phyloP scores from a whole-genome alignment of 2,888 invertebrate species.

The Lycia hirtaria region DNA sequence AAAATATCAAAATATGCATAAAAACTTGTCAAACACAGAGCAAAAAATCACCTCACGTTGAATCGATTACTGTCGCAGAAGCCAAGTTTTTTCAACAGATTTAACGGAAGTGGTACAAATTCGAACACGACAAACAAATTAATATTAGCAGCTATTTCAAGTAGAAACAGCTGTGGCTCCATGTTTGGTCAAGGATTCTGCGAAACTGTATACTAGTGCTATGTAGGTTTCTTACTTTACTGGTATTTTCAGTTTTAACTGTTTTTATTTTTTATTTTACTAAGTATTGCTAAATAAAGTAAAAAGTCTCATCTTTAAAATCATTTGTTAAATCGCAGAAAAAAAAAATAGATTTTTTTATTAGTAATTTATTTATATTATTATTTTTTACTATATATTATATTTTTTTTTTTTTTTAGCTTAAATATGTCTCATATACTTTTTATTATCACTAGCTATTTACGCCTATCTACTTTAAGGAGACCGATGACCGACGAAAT shows the following conservation, averaged over 20 bases:
- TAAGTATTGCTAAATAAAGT: too few relatives aligned
- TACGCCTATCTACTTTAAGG: too few relatives aligned
- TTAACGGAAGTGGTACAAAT: conserved; percentile 71
- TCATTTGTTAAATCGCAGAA: too few relatives aligned
- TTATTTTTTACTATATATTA: too few relatives aligned
- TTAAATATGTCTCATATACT: too few relatives aligned
- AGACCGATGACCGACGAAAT: too few relatives aligned
- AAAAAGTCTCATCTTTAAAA: too few relatives aligned
- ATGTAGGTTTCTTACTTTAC: not conserved
- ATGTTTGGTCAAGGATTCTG: conserved; percentile 34
- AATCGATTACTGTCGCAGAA: conserved; percentile 41
- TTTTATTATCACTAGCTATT: too few relatives aligned
- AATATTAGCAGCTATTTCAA: conserved; percentile 46
- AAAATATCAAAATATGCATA: conserved; percentile 41
- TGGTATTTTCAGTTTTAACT: not conserved
- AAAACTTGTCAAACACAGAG: conserved; percentile 38
- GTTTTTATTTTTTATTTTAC: too few relatives aligned
- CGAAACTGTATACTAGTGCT: not conserved
- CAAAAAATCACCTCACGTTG: conserved; percentile 43
- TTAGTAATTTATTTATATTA: too few relatives aligned
- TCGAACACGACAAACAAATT: conserved; percentile 81
- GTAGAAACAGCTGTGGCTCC: conserved; percentile 64
- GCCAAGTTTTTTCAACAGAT: conserved; percentile 48
- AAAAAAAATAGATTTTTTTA: too few relatives aligned
- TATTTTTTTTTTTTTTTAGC: too few relatives aligned